Base-by-base conservation (phyloP, 1,140 invertebrate genomes). In the Camponotus pennsylvanicus region DNA sequence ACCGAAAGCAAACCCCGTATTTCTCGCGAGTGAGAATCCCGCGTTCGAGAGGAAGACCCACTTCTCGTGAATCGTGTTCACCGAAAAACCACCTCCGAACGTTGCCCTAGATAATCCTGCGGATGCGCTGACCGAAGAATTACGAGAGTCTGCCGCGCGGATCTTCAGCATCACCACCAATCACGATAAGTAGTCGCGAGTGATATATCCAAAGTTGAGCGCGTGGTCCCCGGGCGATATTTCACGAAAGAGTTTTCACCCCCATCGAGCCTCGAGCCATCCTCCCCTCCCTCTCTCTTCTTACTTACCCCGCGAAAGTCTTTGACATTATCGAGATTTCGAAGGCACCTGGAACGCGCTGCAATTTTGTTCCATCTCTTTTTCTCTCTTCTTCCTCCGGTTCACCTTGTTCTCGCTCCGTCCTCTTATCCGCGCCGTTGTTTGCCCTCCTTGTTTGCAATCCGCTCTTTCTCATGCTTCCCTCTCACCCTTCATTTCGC, bases 181-280 rank as follows among this genome's bases (percentile, higher is more conserved):
- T 69, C 86, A n/a, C 55, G 61, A 83, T 92, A 92, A 92, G 91
- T 92, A 92, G 90, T 91, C 90, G 84, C 88, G 91, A 91, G 91
- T 91, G 91, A 92, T 92, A 92, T 92, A 92, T 92, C 91, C 90
- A 63, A 86, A 90, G 71, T 87, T 89, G 88, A 88, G 84, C 90
- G 87, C 85, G 89, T 86, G 86, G 89, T 87, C 66, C 67, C 32
- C 13, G 57, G 59, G 69, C 88, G 70, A 92, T 92, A 92, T 92
- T 92, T 92, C 90, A 92, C 79, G 42, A 42, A 73, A 67, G 71
- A 85, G 75, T 88, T 86, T 87, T 67, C 42, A 80, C 57, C 86
- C 67, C 37, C 37, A 11, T 13, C 34, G 52, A 63, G 42, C 59
- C 75, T 37, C 27, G 42, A 79, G 45, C 9, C 37, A 27, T 52